These are phyloP conservation scores for Tapirus indicus DNA, from an alignment of 2,797 vertebrate species.

Conservation along the genomic window DNA sequence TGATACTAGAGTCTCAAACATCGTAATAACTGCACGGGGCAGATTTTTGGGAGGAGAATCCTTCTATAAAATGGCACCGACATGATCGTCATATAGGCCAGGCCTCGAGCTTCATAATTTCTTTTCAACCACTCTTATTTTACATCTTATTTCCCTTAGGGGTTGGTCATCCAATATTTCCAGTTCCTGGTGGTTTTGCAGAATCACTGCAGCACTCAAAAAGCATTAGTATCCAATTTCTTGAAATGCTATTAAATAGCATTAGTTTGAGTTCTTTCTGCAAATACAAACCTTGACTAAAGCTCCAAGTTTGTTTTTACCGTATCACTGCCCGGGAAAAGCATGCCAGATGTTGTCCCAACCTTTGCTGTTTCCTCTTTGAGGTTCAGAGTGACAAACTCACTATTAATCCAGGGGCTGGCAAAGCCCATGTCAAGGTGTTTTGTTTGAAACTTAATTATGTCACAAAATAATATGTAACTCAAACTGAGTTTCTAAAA, in stretches of 20 bases:
- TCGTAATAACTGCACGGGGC: background rate
- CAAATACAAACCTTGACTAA: conserved; percentile 20
- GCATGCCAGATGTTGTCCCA: background rate
- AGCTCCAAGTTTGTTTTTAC: background rate
- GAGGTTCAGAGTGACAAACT: conserved; percentile 2
- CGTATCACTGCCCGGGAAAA: background rate
- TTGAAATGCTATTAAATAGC: background rate
- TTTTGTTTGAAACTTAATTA: conserved; percentile 12
- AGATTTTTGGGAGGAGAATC: background rate
- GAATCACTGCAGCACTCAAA: background rate
- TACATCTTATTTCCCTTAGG: background rate
- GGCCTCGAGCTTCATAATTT: background rate
- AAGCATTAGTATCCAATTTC: background rate
- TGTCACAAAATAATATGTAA: background rate
- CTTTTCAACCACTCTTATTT: background rate
- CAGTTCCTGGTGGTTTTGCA: background rate
- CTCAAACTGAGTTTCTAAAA: background rate
- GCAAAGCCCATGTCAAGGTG: background rate
- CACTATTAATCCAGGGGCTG: background rate
- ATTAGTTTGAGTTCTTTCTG: background rate
- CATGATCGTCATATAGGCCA: background rate
- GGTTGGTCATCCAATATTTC: background rate
- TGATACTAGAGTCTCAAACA: background rate
- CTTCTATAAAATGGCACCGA: background rate
- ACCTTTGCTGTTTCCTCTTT: background rate